Evolutionary conservation across 2,888 invertebrate genomes (phyloP), one percentile per base, ranked within the genome.

Genomic region (Nebria brevicollis): DNA sequence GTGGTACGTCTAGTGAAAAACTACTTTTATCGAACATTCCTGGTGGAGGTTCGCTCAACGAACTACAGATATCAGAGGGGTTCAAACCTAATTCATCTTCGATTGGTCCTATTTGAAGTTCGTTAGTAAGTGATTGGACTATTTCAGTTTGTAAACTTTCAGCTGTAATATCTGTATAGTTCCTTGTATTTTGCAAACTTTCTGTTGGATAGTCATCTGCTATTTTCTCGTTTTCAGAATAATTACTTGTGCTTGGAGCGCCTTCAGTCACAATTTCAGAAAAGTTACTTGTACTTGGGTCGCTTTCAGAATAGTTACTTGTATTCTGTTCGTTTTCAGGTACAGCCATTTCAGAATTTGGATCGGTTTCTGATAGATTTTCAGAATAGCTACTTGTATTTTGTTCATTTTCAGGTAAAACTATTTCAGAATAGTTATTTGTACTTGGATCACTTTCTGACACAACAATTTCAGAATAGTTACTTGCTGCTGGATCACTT

Each of bases 11-110:
- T n/a, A 41, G 11, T 54, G 81, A 81, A 72, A 81, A 77, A 65
- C 77, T 66, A 72, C 66, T 77, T 75, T 82, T 82, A 42, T 82
- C 78, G 72, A 82, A 78, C 78, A 78, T 78, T 75, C 86, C 86
- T 3, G 89, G 89, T 0, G 89, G 89, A 4, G 89, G 89, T 83
- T 89, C 89, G 80, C 89, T 89, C 72, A 89, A 84, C 0, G 89
- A 89, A 85, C 87, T 88, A 83, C 89, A 89, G 86, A 89, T 89
- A 79, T 86, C 87, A 4, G 72, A n/a, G 3, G 81, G 25, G 20
- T 81, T 42, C 72, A 81, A 81, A 43, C 66, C 81, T 72, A 81
- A 72, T 66, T 81, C 81, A 42, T 81, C 81, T 77, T 81, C 81
- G 26, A 81, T 72, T 20, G 81, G 72, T 26, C 66, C 76, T 25